These are phyloP conservation scores for Zonitis immaculata DNA, from an alignment of 2,888 invertebrate species.

Conservation along the genomic window DNA sequence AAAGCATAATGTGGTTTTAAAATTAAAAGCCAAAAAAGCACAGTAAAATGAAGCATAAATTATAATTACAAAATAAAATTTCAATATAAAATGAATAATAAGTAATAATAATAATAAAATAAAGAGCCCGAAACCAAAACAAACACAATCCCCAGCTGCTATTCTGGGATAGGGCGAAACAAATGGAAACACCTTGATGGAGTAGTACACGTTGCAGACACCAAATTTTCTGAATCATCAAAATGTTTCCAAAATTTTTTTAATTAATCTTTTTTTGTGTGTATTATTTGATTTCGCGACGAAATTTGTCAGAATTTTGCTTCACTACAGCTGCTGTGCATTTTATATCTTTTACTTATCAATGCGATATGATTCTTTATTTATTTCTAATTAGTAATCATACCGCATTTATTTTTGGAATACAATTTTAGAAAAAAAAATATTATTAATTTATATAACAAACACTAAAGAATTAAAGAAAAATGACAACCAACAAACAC, in stretches of 20 bases:
- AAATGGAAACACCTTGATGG: slow-evolving; percentile 54
- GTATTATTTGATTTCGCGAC: slow-evolving; percentile 7
- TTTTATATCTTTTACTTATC: not conserved
- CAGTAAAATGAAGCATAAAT: slow-evolving; percentile 32
- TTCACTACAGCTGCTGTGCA: slow-evolving; percentile 40
- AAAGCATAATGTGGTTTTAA: slow-evolving; percentile 12
- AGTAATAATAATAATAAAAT: slow-evolving; percentile 15
- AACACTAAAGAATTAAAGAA: no score
- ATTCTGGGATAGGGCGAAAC: slow-evolving; percentile 37
- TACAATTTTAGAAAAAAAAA: no score
- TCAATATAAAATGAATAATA: slow-evolving; percentile 1
- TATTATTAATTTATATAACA: slow-evolving; percentile 18
- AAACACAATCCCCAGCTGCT: slow-evolving; percentile 47
- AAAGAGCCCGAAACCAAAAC: slow-evolving; percentile 41
- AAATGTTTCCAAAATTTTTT: slow-evolving; percentile 48
- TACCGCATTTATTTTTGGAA: no score
- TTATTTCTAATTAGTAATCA: no score
- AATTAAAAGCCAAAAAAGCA: slow-evolving; percentile 23
- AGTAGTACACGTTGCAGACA: slow-evolving; percentile 44
- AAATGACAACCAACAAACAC: no score
- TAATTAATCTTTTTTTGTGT: slow-evolving; percentile 16
- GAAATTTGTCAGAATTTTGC: slow-evolving; percentile 30
- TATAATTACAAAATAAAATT: slow-evolving; percentile 7
- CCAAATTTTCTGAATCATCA: slow-evolving; percentile 44
- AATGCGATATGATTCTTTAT: no score